phyloP scores from a whole-genome alignment of 2,888 invertebrate species.

The Acleris sparsana region DNA sequence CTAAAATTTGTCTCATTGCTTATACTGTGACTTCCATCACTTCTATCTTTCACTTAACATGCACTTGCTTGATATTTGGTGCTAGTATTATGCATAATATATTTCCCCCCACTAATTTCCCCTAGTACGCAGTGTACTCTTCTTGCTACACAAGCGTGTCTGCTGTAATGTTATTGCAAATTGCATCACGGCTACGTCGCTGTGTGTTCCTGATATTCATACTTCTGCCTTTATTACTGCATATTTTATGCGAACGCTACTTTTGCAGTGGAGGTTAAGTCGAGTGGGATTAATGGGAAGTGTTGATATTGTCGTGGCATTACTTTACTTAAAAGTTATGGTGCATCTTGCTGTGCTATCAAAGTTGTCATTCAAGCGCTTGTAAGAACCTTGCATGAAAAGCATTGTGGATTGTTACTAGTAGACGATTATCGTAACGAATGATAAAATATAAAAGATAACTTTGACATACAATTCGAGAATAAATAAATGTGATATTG shows the following conservation, averaged over 20 bases:
- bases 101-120: not conserved
- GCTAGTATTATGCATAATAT: not conserved
- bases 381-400: too few relatives aligned
- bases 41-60: not conserved
- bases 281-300: constrained; percentile 22
- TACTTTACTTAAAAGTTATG: constrained; percentile 4
- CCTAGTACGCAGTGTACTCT: constrained; percentile 21
- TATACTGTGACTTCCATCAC: too few relatives aligned
- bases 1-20: too few relatives aligned
- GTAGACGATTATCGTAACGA: not conserved
- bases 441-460: not conserved
- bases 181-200: constrained; percentile 56
- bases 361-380: not conserved
- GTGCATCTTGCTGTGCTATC: not conserved
- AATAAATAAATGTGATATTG: not conserved
- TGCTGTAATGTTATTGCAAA: constrained; percentile 69
- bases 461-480: not conserved
- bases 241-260: constrained; percentile 42
- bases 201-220: constrained; percentile 56
- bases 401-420: not conserved
- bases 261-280: constrained; percentile 26
- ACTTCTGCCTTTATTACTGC: constrained; percentile 46
- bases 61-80: not conserved
- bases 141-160: constrained; percentile 37
- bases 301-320: constrained; percentile 20